Evolutionary conservation across 2,888 invertebrate species (phyloP), one percentile per base, ranked within the genome.

Genomic region (Callyntrura sp.): DNA sequence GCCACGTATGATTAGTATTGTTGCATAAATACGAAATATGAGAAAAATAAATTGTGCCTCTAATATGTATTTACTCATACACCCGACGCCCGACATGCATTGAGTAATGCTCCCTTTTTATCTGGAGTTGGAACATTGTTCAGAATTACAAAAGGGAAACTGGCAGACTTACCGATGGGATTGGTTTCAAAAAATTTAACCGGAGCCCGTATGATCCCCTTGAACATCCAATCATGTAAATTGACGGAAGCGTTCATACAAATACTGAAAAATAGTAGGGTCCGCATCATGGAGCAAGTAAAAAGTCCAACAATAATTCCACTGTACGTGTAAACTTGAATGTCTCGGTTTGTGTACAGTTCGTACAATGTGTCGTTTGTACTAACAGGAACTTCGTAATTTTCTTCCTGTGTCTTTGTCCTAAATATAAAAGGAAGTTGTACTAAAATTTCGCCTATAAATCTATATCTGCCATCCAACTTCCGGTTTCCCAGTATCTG

Each of bases 141-240:
- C n/a, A n/a, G n/a, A n/a, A n/a, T n/a, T n/a, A n/a, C n/a, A n/a
- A n/a, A n/a, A n/a, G n/a, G n/a, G n/a, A n/a, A n/a, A n/a, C n/a
- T n/a, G n/a, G n/a, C n/a, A n/a, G n/a, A 92, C 95, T 95, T 94
- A 96, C 97, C 97, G 14, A 97, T 96, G 0, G 98, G 97, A 94
- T 98, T 98, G 3, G 96, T 96, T 94, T 98, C 98, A 95, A 98
- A 98, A 95, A 98, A 98, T 25, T 96, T 95, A 96, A 98, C 97
- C 0, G 97, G 96, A 0, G 98, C 97, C 20, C 97, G 95, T 1
- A 97, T 97, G 25, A 98, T 96, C 43, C 97, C 95, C n/a, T 95
- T 94, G 94, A 98, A 98, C 98, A 98, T 98, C 17, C 94, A 95
- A 94, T 97, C 97, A 95, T 98, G 98, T 0, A 98, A 95, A 3